Conservation (phyloP, 2,888 invertebrate genomes). For the Trissonchulus sp. region DNA sequence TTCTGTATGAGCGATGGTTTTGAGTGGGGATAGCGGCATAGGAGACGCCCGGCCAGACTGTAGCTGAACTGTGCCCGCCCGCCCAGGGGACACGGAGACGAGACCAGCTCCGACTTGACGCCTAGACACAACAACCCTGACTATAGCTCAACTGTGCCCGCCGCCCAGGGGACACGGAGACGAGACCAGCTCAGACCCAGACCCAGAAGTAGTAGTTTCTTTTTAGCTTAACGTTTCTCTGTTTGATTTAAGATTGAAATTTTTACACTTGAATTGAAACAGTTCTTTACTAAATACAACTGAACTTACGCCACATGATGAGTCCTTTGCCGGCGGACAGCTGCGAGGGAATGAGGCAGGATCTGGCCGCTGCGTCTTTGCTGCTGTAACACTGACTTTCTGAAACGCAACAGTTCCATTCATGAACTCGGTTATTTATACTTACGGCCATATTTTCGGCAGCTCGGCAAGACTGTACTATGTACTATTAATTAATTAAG, state of each 20-base stretch:
- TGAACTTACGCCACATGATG: constrained; percentile 21
- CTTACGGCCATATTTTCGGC: too few relatives aligned
- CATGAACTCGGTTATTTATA: too few relatives aligned
- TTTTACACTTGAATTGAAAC: too few relatives aligned
- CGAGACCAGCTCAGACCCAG: background rate
- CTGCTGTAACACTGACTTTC: constrained; percentile 2
- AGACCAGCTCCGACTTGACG: background rate
- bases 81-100: constrained; percentile 28
- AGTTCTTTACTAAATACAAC: background rate
- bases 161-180: constrained; percentile 30
- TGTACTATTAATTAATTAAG: too few relatives aligned
- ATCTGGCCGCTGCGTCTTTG: background rate
- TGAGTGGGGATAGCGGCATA: constrained; percentile 22
- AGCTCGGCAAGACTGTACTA: too few relatives aligned
- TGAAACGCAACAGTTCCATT: constrained; percentile 16
- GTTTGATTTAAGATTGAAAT: too few relatives aligned
- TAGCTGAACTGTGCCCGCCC: constrained; percentile 29
- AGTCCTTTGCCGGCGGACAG: background rate
- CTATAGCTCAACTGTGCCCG: constrained; percentile 27
- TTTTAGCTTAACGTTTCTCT: too few relatives aligned
- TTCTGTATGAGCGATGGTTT: constrained; percentile 28
- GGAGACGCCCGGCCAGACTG: background rate
- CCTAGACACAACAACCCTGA: too few relatives aligned
- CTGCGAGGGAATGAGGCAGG: background rate
- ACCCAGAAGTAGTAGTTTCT: too few relatives aligned